Evolutionary conservation across 37 sponge, comb jelly and placozoan genomes (phyloP), one percentile per base, ranked within the genome.

Genomic region (Mnemiopsis leidyi): DNA sequence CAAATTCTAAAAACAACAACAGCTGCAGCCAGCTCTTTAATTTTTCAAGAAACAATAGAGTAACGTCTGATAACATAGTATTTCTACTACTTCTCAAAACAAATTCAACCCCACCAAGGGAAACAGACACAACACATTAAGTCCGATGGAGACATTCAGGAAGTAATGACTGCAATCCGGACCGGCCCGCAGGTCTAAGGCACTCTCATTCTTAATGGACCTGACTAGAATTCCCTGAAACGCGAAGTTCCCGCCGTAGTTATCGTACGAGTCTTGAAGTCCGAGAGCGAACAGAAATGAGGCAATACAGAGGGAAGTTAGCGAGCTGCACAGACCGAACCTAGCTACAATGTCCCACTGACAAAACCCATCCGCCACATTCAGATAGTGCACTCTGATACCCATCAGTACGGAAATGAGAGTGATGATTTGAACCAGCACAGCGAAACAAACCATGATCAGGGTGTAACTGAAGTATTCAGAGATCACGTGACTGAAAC

Each of bases 311-410:
- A 77, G 79, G 9, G 79, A 77, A 0, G 79, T 32, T 2, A 77
- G 79, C 20, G 79, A 77, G 79, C 79, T 77, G 33, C 79, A 77
- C 34, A 77, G 32, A 28, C 79, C 79, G 18, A 77, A 77, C 79
- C 32, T 77, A 5, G 79, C 79, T 34, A 77, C 79, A 77, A 77
- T 77, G 36, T 77, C 79, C 79, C 79, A 77, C 79, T 77, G 79
- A 32, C 79, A 77, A 26, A 77, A 77, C 20, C 79, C 79, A 26
- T 77, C 79, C 2, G 32, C 79, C 2, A 32, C 79, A 20, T 77
- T 77, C 18, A 77, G 36, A 32, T 31, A 13, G 18, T 77, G 79
- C 26, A 26, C 32, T 34, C 79, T 31, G 21, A 77, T 77, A 32
- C 32, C 79, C 79, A 77, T 77, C 32, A 77, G 32, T 5, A 77